phyloP scores from a whole-genome alignment of 2,113 vertebrate genomes.

The Amphiprion percula region DNA sequence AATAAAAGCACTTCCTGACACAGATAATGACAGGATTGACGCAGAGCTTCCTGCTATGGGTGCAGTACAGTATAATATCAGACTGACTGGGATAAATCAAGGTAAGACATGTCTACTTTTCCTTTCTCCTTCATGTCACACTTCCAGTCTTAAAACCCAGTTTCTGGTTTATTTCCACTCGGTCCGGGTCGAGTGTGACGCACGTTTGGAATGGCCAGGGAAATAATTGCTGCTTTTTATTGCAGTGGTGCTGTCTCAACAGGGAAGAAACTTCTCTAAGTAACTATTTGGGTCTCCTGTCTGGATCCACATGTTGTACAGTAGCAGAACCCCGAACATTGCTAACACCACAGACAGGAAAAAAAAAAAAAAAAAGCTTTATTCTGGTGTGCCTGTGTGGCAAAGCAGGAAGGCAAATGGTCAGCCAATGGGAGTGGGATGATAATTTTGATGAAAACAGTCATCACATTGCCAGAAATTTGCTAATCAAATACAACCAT shows the following conservation, averaged over 20 bases:
- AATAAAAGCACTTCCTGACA: slow-evolving; percentile 38
- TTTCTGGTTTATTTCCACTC: slow-evolving; percentile 72
- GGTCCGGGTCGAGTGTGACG: slow-evolving; percentile 68
- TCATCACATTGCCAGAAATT: neutral
- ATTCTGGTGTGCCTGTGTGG: slow-evolving; percentile 14
- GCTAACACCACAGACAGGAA: slow-evolving; percentile 31
- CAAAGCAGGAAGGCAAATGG: neutral
- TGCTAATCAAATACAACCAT: neutral
- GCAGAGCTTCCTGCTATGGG: slow-evolving; percentile 24
- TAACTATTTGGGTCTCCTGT: slow-evolving; percentile 57
- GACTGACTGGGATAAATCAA: slow-evolving; percentile 48
- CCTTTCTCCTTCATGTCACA: slow-evolving; percentile 24
- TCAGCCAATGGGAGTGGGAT: slow-evolving; percentile 9
- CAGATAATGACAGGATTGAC: slow-evolving; percentile 41
- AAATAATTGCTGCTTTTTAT: slow-evolving; percentile 76
- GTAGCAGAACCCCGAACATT: slow-evolving; percentile 24
- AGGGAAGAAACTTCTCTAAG: slow-evolving; percentile 45
- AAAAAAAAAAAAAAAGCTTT: neutral
- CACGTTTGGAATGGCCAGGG: slow-evolving; percentile 69
- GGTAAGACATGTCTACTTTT: slow-evolving; percentile 32
- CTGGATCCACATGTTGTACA: slow-evolving; percentile 31
- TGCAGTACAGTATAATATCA: slow-evolving; percentile 36
- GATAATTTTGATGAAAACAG: slow-evolving; percentile 8
- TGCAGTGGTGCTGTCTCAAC: slow-evolving; percentile 63
- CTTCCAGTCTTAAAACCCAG: slow-evolving; percentile 16